phyloP scores from a whole-genome alignment of 2,113 vertebrate genomes.

The Chascanopsetta lugubris region DNA sequence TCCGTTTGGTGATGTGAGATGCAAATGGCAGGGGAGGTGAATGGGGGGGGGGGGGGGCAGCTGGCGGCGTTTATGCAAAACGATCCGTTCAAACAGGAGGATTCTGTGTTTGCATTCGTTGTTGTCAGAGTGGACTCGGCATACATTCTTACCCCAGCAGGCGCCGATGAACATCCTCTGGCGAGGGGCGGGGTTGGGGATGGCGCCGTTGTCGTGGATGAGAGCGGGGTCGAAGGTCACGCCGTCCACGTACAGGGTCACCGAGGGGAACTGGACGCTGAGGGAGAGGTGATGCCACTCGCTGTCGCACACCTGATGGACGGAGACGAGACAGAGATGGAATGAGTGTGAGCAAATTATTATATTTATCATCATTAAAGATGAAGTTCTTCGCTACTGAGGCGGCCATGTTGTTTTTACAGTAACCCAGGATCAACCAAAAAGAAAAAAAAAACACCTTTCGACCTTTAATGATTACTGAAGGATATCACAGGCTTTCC shows the following conservation, averaged over 20 bases:
- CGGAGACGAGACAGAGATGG: constrained; percentile 5
- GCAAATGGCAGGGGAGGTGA: constrained; percentile 29
- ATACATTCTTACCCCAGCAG: constrained; percentile 86
- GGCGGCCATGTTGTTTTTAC: too few relatives aligned
- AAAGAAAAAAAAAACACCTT: too few relatives aligned
- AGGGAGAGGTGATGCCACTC: constrained; percentile 98
- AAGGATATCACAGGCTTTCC: too few relatives aligned
- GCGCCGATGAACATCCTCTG: constrained; percentile 92
- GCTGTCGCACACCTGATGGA: constrained; percentile 90
- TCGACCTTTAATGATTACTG: too few relatives aligned
- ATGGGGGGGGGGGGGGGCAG: constrained; percentile 18
- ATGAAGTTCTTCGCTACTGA: too few relatives aligned
- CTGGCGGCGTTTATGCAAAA: constrained; percentile 25
- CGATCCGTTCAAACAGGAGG: background rate
- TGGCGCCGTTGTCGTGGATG: constrained; percentile 95
- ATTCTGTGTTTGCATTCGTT: background rate
- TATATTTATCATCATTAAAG: too few relatives aligned
- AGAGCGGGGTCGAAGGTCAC: constrained; percentile 97
- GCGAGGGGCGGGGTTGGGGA: constrained; percentile 86
- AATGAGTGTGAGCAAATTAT: background rate
- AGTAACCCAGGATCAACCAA: too few relatives aligned
- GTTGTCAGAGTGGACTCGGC: background rate
- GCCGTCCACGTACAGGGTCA: constrained; percentile 93
- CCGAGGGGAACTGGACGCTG: constrained; percentile 94
- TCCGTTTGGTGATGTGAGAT: constrained; percentile 18